Evolutionary conservation across 2,797 vertebrate genomes (phyloP), one percentile per base, ranked within the genome.

Genomic region (Rousettus madagascariensis): DNA sequence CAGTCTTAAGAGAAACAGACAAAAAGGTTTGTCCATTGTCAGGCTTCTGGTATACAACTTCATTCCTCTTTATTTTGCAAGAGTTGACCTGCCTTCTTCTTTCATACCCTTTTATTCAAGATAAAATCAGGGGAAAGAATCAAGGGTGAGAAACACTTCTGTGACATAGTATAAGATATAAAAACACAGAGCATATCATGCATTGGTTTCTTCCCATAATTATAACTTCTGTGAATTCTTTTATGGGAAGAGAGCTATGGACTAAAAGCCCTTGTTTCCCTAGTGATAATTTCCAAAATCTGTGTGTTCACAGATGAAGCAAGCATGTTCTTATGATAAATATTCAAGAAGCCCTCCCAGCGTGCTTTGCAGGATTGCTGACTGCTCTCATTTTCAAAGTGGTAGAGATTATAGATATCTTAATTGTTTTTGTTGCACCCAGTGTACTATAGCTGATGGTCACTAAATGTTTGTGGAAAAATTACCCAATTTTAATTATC

Each of bases 181-280:
- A 63, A 91, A 78, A 85, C 51, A 43, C 17, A 90, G 61, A 86
- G 9, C 19, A 28, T 69, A 33, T 93, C 16, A 53, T 86, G 69
- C 46, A 71, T 43, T 88, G 71, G 1, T 55, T 63, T 74, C 80
- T 66, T 89, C 33, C 10, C 30, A 75, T n/a, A 17, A 15, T 82
- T 92, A 36, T 43, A 77, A 55, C 57, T 83, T 74, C 71, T 1
- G 22, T 65, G 55, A 55, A 82, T 86, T 86, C 36, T 90, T 49
- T 79, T 83, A 20, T 77, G 30, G n/a, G 19, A 83, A 61, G n/a
- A 94, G 65, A 72, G 43, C 24, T 28, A 41, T n/a, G 78, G 20
- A 57, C 55, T 63, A 66, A 82, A 49, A 49, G 49, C 49, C 68
- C 88, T 93, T 82, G 8, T 92, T 91, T 94, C 79, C 55, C n/a